phyloP scores from a whole-genome alignment of 1,140 invertebrate species.

The Protaetia brevitarsis region DNA sequence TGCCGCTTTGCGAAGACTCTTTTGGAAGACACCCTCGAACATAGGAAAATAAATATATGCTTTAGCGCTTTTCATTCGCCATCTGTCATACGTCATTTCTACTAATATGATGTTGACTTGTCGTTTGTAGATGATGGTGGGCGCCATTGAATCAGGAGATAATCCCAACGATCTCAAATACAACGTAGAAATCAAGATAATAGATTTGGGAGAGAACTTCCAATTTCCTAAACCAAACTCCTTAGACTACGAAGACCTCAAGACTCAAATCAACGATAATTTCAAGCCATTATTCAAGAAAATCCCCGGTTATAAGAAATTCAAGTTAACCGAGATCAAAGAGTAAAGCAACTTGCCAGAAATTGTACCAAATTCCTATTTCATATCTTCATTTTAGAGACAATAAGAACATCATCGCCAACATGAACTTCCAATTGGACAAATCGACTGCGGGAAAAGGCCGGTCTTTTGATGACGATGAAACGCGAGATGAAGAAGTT shows the following conservation, averaged over 20 bases:
- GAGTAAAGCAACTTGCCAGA: slow-evolving; percentile 56
- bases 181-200: slow-evolving; percentile 69
- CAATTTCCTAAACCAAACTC: slow-evolving; percentile 64
- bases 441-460: slow-evolving; percentile 61
- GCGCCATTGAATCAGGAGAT: background rate
- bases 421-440: slow-evolving; percentile 65
- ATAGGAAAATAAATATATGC: too few relatives aligned
- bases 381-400: slow-evolving; percentile 49
- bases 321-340: slow-evolving; percentile 67
- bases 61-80: too few relatives aligned
- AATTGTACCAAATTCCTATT: background rate
- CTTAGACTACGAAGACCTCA: slow-evolving; percentile 70
- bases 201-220: slow-evolving; percentile 74
- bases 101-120: too few relatives aligned
- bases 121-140: background rate
- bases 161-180: slow-evolving; percentile 54
- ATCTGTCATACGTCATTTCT: too few relatives aligned
- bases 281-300: slow-evolving; percentile 62
- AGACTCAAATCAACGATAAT: slow-evolving; percentile 62
- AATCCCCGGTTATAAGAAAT: slow-evolving; percentile 69
- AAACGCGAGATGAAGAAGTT: slow-evolving; percentile 49
- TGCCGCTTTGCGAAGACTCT: too few relatives aligned
- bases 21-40: too few relatives aligned
- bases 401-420: slow-evolving; percentile 60
- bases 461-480: slow-evolving; percentile 50